Evolutionary conservation across 1,140 invertebrate species (phyloP).

Genomic region (Stegodyphus dumicola): DNA sequence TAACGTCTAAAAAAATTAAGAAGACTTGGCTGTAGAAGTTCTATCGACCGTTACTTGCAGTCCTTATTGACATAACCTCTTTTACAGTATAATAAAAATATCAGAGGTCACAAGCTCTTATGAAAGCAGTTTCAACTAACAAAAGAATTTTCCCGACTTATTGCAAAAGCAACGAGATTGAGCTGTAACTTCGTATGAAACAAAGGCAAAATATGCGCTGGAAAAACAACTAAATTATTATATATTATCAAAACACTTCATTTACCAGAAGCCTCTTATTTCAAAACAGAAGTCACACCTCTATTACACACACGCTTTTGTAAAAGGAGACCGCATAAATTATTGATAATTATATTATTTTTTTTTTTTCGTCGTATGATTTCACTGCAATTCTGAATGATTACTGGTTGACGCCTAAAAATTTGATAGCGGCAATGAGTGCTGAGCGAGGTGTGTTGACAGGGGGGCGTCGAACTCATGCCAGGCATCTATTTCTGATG

Average conservation of each 20-base stretch:
- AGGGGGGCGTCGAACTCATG: constrained; percentile 15
- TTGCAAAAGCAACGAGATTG: not conserved
- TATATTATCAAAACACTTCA: not conserved
- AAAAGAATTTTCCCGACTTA: not conserved
- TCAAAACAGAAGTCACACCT: not conserved
- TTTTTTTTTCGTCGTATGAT: not conserved
- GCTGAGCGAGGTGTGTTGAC: constrained; percentile 13
- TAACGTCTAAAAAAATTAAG: too few species aligned
- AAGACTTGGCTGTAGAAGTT: too few species aligned
- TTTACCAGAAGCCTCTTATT: not conserved
- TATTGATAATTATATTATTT: constrained; percentile 26
- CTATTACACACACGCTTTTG: not conserved
- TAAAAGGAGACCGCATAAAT: not conserved
- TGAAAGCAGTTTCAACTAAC: not conserved
- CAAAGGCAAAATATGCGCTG: not conserved
- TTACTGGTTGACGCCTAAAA: constrained; percentile 3
- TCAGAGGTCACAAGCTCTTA: not conserved
- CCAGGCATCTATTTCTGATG: not conserved
- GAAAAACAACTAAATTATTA: not conserved
- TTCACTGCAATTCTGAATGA: not conserved
- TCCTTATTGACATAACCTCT: too few species aligned
- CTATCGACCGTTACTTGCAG: too few species aligned
- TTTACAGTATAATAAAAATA: too few species aligned
- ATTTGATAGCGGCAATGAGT: not conserved
- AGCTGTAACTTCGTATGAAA: not conserved